These are phyloP conservation scores for Acropternis orthonyx DNA, from an alignment of 2,797 vertebrate genomes.

Conservation along the genomic window DNA sequence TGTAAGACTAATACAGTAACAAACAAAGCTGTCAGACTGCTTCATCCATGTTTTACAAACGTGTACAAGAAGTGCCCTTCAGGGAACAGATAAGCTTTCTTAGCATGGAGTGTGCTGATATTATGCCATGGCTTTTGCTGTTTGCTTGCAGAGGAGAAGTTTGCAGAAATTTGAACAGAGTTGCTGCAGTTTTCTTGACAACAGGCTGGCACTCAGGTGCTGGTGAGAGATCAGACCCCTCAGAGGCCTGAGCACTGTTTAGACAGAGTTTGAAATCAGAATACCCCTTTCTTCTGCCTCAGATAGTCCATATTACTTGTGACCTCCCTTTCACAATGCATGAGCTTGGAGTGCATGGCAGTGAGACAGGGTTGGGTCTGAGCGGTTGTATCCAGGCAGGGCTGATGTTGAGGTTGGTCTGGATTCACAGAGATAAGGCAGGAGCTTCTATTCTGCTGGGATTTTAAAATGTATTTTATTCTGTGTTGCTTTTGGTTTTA, in stretches of 20 bases:
- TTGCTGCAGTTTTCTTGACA: not conserved
- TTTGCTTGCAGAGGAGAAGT: not conserved
- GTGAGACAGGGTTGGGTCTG: not conserved
- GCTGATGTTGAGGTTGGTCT: not conserved
- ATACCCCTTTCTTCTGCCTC: not conserved
- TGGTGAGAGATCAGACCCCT: not conserved
- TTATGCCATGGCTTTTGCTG: not conserved
- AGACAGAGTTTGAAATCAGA: not conserved
- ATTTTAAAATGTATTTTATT: not conserved
- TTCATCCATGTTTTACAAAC: not conserved
- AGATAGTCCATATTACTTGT: not conserved
- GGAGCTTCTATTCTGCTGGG: not conserved
- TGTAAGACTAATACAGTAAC: not conserved
- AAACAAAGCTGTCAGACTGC: not conserved
- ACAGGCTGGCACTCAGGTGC: not conserved
- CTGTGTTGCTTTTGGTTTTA: not conserved
- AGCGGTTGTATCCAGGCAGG: not conserved
- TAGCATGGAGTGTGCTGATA: fast-evolving
- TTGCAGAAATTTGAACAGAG: not conserved
- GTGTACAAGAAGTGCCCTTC: not conserved
- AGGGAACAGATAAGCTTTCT: not conserved
- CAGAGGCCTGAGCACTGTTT: not conserved
- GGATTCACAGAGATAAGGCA: not conserved
- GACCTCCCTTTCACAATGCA: not conserved
- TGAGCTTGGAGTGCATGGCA: not conserved